Conservation (phyloP, 1,140 invertebrate genomes). For the Calephelis nemesis region DNA sequence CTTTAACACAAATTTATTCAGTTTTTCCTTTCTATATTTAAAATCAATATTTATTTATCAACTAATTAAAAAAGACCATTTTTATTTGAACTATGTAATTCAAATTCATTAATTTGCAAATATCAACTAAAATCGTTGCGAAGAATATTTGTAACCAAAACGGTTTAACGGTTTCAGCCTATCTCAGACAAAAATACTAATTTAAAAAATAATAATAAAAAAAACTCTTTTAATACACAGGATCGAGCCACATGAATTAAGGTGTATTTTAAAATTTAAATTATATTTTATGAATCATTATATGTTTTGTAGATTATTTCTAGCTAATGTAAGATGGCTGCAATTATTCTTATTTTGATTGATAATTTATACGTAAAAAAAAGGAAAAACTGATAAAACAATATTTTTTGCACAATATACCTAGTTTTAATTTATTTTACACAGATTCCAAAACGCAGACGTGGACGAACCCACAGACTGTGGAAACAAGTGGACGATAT, state of each 20-base stretch:
- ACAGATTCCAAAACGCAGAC: constrained; percentile 15
- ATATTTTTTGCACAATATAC: background rate
- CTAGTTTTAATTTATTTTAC: background rate
- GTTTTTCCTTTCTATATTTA: constrained; percentile 3
- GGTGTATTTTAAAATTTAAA: no score
- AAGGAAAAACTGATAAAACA: background rate
- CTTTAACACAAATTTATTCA: constrained; percentile 3
- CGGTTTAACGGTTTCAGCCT: no score
- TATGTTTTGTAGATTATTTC: background rate
- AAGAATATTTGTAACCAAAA: no score
- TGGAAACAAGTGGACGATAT: constrained; percentile 44
- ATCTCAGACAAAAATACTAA: no score
- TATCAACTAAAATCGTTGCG: no score
- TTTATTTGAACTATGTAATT: background rate
- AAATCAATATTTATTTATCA: background rate
- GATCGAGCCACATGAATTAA: no score
- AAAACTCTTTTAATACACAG: no score
- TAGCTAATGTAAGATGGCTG: background rate
- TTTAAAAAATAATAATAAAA: no score
- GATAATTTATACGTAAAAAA: background rate
- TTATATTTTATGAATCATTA: background rate
- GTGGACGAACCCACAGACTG: constrained; percentile 44
- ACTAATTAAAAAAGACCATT: background rate
- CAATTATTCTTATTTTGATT: background rate
- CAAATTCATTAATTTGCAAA: no score